Percentiles rank a stretch among this genome's conserved stretches.
phyloP scores from a whole-genome alignment of 2,888 invertebrate genomes.

The Lepidonotus clava region DNA sequence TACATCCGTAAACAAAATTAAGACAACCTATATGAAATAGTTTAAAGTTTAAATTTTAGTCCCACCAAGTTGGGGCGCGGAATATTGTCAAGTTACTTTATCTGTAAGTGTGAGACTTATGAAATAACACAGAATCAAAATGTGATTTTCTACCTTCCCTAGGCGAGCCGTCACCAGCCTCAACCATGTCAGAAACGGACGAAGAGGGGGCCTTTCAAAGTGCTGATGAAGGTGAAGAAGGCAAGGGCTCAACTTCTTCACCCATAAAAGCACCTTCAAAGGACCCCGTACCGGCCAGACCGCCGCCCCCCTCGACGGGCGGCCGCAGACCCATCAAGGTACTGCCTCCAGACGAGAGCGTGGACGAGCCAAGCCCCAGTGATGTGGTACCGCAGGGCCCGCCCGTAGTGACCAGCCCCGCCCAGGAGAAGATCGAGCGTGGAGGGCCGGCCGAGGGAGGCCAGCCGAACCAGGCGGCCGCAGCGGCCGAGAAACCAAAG shows the following conservation, averaged over 20 bases:
- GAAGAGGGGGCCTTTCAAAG: constrained; percentile 77
- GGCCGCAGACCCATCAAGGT: neutral
- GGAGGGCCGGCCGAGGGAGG: constrained; percentile 28
- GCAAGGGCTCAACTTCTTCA: constrained; percentile 19
- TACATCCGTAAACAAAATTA: too few species aligned
- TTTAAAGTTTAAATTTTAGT: neutral
- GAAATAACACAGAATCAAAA: neutral
- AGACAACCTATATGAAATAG: too few species aligned
- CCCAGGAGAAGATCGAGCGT: neutral
- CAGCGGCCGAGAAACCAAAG: too few species aligned
- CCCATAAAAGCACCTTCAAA: constrained; percentile 40
- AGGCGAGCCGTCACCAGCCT: too few species aligned
- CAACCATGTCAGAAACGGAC: constrained; percentile 56
- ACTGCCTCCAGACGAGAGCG: constrained; percentile 20
- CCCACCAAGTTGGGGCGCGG: neutral
- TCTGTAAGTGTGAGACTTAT: neutral
- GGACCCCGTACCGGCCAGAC: constrained; percentile 15
- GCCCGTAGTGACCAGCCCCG: neutral
- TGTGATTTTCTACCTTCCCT: too few species aligned
- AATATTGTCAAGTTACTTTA: neutral
- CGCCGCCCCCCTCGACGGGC: constrained; percentile 23
- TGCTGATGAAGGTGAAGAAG: constrained; percentile 77
- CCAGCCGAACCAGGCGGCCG: neutral
- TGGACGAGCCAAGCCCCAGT: neutral
- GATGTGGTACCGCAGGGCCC: neutral